Conservation (phyloP, 2,888 invertebrate species). For the Diploptera punctata region DNA sequence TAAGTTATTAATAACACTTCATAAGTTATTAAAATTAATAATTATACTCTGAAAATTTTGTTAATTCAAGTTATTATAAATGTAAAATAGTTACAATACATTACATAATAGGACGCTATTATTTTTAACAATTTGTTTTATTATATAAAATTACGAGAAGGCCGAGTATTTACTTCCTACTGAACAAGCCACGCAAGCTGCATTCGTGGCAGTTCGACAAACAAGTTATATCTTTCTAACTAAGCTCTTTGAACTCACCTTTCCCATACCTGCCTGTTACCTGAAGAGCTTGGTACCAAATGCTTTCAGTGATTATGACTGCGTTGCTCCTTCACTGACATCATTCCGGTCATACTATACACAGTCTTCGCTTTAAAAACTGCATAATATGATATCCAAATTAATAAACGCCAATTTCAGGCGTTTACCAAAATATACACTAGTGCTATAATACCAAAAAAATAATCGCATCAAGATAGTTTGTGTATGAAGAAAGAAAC, state of each 20-base stretch:
- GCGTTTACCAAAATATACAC: not conserved
- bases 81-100: no score
- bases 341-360: no score
- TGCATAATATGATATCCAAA: constrained; percentile 10
- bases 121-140: no score
- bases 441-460: not conserved
- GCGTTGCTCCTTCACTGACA: constrained; percentile 7
- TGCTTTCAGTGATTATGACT: constrained; percentile 14
- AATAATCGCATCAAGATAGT: not conserved
- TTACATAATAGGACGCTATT: no score
- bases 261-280: constrained; percentile 26
- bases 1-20: no score
- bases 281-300: constrained; percentile 9
- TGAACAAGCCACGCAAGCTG: no score
- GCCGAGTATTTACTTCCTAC: no score
- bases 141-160: no score
- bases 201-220: no score
- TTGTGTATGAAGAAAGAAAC: not conserved
- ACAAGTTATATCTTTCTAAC: constrained; percentile 24
- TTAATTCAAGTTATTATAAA: no score
- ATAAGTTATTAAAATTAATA: no score
- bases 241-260: constrained; percentile 22
- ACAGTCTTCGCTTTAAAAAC: not conserved
- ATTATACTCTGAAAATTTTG: no score
- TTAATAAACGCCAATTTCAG: constrained; percentile 1